Evolutionary conservation across 2,113 vertebrate species (phyloP), one percentile per base, ranked within the genome.

Genomic region (Vanacampus margaritifer): DNA sequence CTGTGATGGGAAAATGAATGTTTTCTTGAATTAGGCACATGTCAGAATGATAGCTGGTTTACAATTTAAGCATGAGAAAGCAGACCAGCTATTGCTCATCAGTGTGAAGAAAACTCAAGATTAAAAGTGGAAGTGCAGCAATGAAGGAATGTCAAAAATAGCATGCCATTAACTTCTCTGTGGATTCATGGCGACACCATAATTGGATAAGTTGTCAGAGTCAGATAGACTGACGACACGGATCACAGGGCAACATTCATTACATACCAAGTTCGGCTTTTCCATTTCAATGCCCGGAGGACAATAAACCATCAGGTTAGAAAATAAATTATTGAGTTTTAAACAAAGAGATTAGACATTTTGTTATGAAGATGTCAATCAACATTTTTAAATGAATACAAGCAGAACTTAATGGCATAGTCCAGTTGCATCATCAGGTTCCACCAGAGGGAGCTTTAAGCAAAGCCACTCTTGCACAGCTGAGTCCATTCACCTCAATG

Each of bases 171-270:
- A 90, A 89, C 82, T 80, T 85, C 82, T 74, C 74, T 79, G 72
- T 81, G 50, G 79, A 82, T 79, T 86, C 41, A 83, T 81, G 69
- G 70, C 73, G 79, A 73, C 63, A 16, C 68, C 78, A 68, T 89
- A 90, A 90, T 89, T 90, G 89, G 83, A 72, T 61, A 57, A 67
- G 73, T 85, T 80, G 78, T 79, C 78, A 83, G 83, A 79, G 79
- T 78, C 78, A 86, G 87, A 83, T 79, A 82, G 74, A 67, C 57
- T 83, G 82, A 60, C 58, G 61, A 89, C 87, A 74, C 87, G 84
- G 81, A 85, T 81, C 87, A 83, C 79, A 75, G 74, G 71, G 67
- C 61, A 67, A 50, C 74, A 45, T 76, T 82, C 76, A 84, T 80
- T 74, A 79, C 64, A 65, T 67, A 43, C 61, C 36, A 39, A 63